A percentile compares a stretch with the other conserved stretches of the same genome.
phyloP scores from a whole-genome alignment of 2,888 invertebrate genomes.

The Plagiodera versicolora region DNA sequence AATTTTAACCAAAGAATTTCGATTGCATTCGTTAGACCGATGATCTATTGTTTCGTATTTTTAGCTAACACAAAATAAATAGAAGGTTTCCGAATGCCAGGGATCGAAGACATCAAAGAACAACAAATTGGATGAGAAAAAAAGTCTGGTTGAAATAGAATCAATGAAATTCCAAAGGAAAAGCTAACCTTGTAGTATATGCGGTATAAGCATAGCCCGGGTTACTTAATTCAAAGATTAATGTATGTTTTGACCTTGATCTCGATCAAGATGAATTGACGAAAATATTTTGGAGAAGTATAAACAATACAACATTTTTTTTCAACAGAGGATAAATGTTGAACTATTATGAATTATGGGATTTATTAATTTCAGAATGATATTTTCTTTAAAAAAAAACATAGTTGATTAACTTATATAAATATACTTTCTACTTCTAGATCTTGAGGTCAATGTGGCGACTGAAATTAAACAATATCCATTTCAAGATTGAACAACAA shows the following conservation, averaged over 20 bases:
- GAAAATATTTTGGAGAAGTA: not conserved
- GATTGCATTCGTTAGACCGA: not conserved
- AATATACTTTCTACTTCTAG: no score
- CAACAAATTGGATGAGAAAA: not conserved
- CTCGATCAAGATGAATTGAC: not conserved
- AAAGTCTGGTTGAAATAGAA: not conserved
- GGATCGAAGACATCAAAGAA: not conserved
- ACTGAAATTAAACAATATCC: not conserved
- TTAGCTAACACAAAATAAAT: not conserved
- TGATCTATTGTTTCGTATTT: not conserved
- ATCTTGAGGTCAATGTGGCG: not conserved
- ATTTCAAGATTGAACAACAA: not conserved
- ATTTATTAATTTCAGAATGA: no score
- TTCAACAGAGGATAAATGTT: not conserved
- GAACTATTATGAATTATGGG: no score
- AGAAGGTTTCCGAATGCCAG: not conserved
- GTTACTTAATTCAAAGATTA: not conserved
- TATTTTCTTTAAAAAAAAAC: no score
- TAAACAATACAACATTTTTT: not conserved
- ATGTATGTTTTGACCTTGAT: not conserved
- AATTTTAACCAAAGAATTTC: not conserved
- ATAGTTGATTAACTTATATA: no score
- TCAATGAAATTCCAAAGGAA: not conserved
- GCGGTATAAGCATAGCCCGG: not conserved
- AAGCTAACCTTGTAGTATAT: not conserved